Conservation (phyloP, 2,113 vertebrate species). For the Coptodon bakossiorum region DNA sequence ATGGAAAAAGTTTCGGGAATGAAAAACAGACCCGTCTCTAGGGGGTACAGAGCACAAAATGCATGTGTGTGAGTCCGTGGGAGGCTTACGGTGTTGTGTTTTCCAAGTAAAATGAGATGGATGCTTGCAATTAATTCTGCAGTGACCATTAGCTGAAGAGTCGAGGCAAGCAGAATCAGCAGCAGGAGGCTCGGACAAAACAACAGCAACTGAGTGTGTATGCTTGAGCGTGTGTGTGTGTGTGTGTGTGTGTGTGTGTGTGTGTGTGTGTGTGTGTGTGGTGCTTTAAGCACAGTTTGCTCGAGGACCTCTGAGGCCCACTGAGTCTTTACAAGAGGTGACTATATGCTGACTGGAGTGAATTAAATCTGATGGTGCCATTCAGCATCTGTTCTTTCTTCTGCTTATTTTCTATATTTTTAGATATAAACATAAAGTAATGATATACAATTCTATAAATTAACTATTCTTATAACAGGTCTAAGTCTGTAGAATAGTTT, state of each 20-base stretch:
- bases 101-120: constrained; percentile 48
- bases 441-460: background rate
- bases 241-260: background rate
- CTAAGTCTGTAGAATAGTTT: background rate
- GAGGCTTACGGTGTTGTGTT: background rate
- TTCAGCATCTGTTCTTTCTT: background rate
- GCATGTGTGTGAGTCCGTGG: background rate
- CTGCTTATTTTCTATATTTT: background rate
- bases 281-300: constrained; percentile 2
- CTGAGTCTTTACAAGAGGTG: constrained; percentile 8
- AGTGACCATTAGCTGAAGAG: constrained; percentile 39
- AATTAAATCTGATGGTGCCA: background rate
- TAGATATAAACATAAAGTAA: background rate
- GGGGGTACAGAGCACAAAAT: background rate
- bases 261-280: background rate
- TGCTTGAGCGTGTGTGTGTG: background rate
- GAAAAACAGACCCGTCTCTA: constrained; percentile 18
- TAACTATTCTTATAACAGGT: background rate
- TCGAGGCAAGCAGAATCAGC: constrained; percentile 11
- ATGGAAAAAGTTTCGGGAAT: constrained; percentile 36
- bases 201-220: background rate
- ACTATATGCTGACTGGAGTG: constrained; percentile 7
- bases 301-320: background rate
- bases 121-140: constrained; percentile 55
- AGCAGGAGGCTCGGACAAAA: background rate